phyloP scores from a whole-genome alignment of 2,888 invertebrate genomes.

The Acronicta leporina region DNA sequence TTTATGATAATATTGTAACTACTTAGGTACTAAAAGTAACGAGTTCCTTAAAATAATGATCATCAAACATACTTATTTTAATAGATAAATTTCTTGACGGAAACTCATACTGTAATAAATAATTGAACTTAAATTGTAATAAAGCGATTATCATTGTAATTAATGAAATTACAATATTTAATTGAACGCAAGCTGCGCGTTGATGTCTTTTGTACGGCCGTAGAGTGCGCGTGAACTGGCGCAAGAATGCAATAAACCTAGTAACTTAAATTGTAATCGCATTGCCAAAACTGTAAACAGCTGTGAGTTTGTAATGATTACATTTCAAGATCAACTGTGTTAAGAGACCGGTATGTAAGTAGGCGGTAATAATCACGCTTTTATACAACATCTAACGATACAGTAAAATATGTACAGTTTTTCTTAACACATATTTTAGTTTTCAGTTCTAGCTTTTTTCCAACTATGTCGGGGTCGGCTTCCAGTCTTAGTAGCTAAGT shows the following conservation, averaged over 20 bases:
- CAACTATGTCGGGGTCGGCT: too few relatives aligned
- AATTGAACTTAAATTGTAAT: not conserved
- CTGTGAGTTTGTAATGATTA: conserved; percentile 3
- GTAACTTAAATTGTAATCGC: conserved; percentile 34
- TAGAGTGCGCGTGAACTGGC: conserved; percentile 26
- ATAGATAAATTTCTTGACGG: too few relatives aligned
- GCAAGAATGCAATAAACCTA: conserved; percentile 55
- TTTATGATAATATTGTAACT: too few relatives aligned
- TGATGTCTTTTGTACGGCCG: conserved; percentile 41
- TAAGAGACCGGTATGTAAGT: not conserved
- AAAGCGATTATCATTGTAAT: not conserved
- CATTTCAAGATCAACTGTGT: not conserved
- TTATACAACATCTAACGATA: not conserved
- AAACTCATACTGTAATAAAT: not conserved
- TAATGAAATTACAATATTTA: not conserved
- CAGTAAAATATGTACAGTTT: too few relatives aligned
- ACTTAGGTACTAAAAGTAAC: too few relatives aligned
- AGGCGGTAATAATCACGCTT: conserved; percentile 1
- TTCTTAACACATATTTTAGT: too few relatives aligned
- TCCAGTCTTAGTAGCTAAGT: too few relatives aligned
- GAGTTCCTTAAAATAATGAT: too few relatives aligned
- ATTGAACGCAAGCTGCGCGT: conserved; percentile 19
- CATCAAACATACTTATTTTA: too few relatives aligned
- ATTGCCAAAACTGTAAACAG: conserved; percentile 28
- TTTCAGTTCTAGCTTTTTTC: too few relatives aligned